A percentile compares a stretch with the other conserved stretches of the same genome.
Conservation (phyloP, 2,113 vertebrate species). For the mouse (Mus musculus) region DNA sequence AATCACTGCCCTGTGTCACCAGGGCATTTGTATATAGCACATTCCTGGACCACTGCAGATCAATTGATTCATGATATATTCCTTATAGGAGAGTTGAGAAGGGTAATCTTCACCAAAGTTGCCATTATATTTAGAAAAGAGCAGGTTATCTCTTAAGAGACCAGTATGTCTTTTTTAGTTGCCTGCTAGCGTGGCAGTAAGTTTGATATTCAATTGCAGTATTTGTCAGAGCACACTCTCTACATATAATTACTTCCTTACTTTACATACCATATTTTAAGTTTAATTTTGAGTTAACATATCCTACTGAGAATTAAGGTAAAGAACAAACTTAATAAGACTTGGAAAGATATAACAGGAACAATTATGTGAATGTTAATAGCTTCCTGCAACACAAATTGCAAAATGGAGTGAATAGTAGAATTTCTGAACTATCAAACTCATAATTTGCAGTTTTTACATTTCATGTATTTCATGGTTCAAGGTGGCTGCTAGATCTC, state of each 20-base stretch:
- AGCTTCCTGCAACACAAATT: neutral
- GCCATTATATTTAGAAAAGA: constrained; percentile 12
- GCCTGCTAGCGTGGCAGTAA: neutral
- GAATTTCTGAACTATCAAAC: neutral
- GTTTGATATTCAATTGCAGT: neutral
- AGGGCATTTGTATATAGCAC: neutral
- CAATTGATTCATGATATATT: neutral
- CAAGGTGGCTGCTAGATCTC: neutral
- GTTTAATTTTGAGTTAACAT: constrained; percentile 34
- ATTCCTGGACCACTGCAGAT: neutral
- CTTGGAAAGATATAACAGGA: neutral
- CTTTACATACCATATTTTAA: neutral
- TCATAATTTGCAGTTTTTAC: neutral
- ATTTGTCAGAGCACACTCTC: neutral
- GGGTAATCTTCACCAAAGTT: neutral
- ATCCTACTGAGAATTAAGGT: constrained; percentile 27
- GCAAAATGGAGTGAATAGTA: neutral
- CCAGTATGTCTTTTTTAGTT: neutral
- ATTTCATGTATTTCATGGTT: neutral
- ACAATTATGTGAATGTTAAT: neutral
- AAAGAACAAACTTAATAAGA: neutral
- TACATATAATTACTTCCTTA: neutral
- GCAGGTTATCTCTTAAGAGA: neutral
- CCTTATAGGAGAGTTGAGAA: neutral
- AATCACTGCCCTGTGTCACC: neutral